These are phyloP conservation scores for Natator depressus DNA, from an alignment of 2,113 vertebrate genomes.

Conservation along the genomic window DNA sequence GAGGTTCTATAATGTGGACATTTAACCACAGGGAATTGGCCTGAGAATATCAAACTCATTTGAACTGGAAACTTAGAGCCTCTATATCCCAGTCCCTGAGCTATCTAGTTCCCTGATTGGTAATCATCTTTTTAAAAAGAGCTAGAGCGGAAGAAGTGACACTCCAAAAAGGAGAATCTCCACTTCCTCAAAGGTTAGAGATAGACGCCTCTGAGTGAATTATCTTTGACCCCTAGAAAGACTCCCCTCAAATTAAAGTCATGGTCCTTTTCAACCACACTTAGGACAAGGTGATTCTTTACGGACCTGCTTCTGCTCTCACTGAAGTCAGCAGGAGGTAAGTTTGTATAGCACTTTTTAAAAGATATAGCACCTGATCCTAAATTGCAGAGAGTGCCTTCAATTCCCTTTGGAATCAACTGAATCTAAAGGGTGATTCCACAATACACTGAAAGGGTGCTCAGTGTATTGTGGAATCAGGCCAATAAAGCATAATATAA, in stretches of 20 bases:
- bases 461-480: background rate
- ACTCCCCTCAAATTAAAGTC: background rate
- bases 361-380: background rate
- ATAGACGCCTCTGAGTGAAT: background rate
- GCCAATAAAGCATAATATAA: background rate
- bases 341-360: background rate
- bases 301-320: background rate
- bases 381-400: background rate
- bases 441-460: background rate
- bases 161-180: background rate
- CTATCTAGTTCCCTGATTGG: background rate
- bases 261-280: background rate
- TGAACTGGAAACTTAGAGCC: background rate
- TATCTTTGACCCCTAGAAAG: background rate
- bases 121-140: background rate
- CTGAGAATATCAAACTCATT: background rate
- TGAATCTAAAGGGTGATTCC: background rate
- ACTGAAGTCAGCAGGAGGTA: background rate
- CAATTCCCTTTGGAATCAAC: background rate
- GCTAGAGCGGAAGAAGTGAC: background rate
- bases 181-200: background rate
- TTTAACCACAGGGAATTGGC: background rate
- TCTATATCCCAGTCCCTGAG: background rate
- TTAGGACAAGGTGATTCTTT: accelerated
- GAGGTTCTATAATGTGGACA: background rate